Base-by-base conservation (phyloP, 2,888 invertebrate genomes). In the Xestia c-nigrum region DNA sequence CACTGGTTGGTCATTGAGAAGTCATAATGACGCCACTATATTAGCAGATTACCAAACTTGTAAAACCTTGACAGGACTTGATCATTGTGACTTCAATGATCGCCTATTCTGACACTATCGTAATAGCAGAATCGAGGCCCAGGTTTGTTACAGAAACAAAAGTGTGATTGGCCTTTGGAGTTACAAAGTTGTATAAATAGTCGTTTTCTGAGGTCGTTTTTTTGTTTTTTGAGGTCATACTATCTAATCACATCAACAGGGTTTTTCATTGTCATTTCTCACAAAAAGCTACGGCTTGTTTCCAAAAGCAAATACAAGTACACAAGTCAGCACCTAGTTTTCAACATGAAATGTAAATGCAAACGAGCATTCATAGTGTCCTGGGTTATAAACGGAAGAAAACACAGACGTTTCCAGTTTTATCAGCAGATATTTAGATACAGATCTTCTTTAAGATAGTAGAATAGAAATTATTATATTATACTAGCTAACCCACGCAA, bases 151-250 rank as follows among this genome's bases (percentile, higher is more conserved):
- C 55, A 55, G 57, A 31, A 59, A 6, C 31, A 1, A 16, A 31
- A 59, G 31, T 0, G 0, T 16, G 0, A 1, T 24, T 14, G 0
- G 0, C 10, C 9, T 52, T 10, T 52, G 21, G n/a, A 10, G 52
- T 4, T 10, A 55, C 4, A 4, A n/a, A 12, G 55, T 55, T 55
- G n/a, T 12, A n/a, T 4, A n/a, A 55, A 2, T n/a, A n/a, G 55
- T 24, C 24, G 24, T 14, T 57, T 24, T 12, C 0, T n/a, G n/a
- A n/a, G n/a, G n/a, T n/a, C n/a, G n/a, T n/a, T n/a, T n/a, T n/a
- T n/a, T n/a, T n/a, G n/a, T n/a, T n/a, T n/a, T n/a, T n/a, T n/a
- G n/a, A n/a, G n/a, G n/a, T n/a, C 57, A 12, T 14, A 24, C 57
- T n/a, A n/a, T n/a, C n/a, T n/a, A n/a, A n/a, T n/a, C 24, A 57